Evolutionary conservation across 2,797 vertebrate genomes (phyloP), one percentile per base, ranked within the genome.

Genomic region (Valencia hispanica): DNA sequence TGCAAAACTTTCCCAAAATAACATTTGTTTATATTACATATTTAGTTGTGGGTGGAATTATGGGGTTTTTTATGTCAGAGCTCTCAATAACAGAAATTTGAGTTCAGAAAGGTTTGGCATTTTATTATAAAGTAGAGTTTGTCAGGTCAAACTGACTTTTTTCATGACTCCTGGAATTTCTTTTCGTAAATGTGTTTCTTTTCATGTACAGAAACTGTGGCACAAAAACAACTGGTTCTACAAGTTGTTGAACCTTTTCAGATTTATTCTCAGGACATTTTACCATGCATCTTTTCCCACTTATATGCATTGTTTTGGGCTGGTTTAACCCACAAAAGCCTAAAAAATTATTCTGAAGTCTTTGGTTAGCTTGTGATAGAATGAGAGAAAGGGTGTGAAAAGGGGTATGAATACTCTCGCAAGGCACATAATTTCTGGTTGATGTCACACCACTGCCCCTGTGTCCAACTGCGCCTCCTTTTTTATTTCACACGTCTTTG

Each of bases 131-230:
- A 43, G 43, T 73, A 71, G 66, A 30, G 30, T 73, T 27, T 66
- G 51, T 72, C 69, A n/a, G 65, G 41, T 17, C 47, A 15, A 1
- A 53, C 39, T 53, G 74, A 69, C 73, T 69, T 73, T 17, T 57
- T 15, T 53, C 45, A 12, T 36, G 74, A 85, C 65, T 73, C 32
- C 71, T 77, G 82, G 75, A 79, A 75, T 82, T 72, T 51, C 76
- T 80, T 68, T 68, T 59, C 81, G 84, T 82, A 75, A 39, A 80
- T 78, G 36, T 65, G 63, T 57, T 25, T 51, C 53, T 76, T 59
- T 59, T 59, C 70, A 27, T 32, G 20, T 47, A 47, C 57, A 7
- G 57, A 73, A 41, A 63, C 20, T 55, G 9, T n/a, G 65, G 70
- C 27, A 1, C 73, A 74, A 77, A 77, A 34, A n/a, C 22, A 25